phyloP scores from a whole-genome alignment of 1,140 invertebrate species.

The Lepidurus packardi region DNA sequence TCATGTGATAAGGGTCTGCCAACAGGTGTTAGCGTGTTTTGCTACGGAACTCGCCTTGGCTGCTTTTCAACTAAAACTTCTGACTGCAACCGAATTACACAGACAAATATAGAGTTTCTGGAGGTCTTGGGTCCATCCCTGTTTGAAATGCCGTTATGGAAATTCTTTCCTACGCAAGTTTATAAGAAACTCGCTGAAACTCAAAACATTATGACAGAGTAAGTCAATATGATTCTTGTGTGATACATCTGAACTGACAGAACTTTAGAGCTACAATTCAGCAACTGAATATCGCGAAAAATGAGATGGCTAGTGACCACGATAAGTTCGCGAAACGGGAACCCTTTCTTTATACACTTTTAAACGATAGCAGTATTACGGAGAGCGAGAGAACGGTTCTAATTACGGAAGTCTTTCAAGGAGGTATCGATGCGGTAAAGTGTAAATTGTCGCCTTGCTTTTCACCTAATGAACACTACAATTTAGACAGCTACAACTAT shows the following conservation, averaged over 20 bases:
- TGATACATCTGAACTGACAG: neutral
- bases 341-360: constrained; percentile 21
- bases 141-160: constrained; percentile 28
- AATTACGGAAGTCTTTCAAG: constrained; percentile 32
- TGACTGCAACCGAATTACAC: constrained; percentile 5
- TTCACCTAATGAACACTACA: neutral
- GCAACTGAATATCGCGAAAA: constrained; percentile 20
- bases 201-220: constrained; percentile 31
- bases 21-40: constrained; percentile 29
- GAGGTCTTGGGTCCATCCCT: constrained; percentile 29
- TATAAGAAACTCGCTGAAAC: constrained; percentile 25
- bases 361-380: neutral
- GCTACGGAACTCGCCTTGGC: constrained; percentile 27
- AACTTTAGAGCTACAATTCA: constrained; percentile 11
- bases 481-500: constrained; percentile 32
- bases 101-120: constrained; percentile 26
- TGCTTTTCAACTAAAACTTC: constrained; percentile 26
- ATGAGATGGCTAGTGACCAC: neutral
- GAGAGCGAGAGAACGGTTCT: constrained; percentile 25
- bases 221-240: neutral
- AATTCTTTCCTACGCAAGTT: constrained; percentile 22
- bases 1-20: neutral
- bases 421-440: constrained; percentile 32
- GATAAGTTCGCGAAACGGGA: constrained; percentile 23
- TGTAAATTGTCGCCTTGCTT: neutral